phyloP scores from a whole-genome alignment of 2,888 invertebrate species.

The Heliconius ethilla region DNA sequence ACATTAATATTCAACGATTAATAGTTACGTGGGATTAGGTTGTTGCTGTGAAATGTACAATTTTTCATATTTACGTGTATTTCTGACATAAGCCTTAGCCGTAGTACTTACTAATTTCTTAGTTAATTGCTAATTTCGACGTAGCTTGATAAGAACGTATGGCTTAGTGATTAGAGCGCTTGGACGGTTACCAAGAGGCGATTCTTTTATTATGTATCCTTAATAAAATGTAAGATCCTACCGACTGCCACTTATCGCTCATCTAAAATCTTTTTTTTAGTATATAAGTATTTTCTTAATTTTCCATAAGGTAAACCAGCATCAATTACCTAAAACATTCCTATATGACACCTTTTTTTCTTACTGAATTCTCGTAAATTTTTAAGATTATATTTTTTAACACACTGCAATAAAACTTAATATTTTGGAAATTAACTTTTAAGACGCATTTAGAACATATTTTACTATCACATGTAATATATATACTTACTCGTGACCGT shows the following conservation, averaged over 20 bases:
- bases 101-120: too few species aligned
- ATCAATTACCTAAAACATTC: neutral
- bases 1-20: conserved; percentile 58
- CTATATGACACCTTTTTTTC: too few species aligned
- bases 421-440: neutral
- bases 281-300: neutral
- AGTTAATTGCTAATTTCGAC: neutral
- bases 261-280: too few species aligned
- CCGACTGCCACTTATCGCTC: too few species aligned
- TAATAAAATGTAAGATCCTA: too few species aligned
- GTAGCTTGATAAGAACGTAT: neutral
- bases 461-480: neutral
- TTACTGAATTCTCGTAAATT: too few species aligned
- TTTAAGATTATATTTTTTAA: too few species aligned
- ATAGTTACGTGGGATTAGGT: conserved; percentile 42
- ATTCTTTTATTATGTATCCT: neutral
- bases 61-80: neutral
- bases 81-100: neutral
- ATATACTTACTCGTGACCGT: conserved; percentile 90
- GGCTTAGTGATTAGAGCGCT: neutral
- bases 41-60: neutral
- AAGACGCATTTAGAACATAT: neutral
- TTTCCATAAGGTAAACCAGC: neutral
- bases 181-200: neutral
- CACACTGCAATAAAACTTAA: too few species aligned